These are phyloP conservation scores for Mizuhopecten yessoensis DNA, from an alignment of 1,140 invertebrate genomes.

Conservation along the genomic window DNA sequence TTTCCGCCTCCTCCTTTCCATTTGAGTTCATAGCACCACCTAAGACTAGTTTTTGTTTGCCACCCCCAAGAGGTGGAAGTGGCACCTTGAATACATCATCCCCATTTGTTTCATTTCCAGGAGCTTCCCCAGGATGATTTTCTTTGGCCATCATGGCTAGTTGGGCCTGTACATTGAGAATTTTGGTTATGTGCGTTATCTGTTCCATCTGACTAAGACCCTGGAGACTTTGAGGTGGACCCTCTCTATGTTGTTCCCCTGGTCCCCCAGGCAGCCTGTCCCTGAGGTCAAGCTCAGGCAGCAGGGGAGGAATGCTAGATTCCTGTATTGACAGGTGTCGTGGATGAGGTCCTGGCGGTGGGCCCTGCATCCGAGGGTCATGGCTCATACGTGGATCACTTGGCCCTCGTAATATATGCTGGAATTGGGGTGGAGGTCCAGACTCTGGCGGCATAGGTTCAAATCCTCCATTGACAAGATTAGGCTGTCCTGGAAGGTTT, in stretches of 20 bases:
- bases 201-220: slow-evolving; percentile 49
- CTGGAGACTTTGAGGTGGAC: background rate
- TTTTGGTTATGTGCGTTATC: slow-evolving; percentile 63
- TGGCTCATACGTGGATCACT: slow-evolving; percentile 48
- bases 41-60: slow-evolving; percentile 33
- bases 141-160: slow-evolving; percentile 55
- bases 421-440: slow-evolving; percentile 53
- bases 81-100: slow-evolving; percentile 76
- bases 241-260: slow-evolving; percentile 27
- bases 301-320: slow-evolving; percentile 43
- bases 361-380: slow-evolving; percentile 55
- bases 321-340: slow-evolving; percentile 36
- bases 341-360: slow-evolving; percentile 57
- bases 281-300: slow-evolving; percentile 35
- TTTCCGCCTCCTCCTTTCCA: slow-evolving; percentile 68
- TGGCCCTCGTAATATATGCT: slow-evolving; percentile 46
- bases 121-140: background rate
- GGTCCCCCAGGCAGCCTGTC: slow-evolving; percentile 4
- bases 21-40: slow-evolving; percentile 41
- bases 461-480: slow-evolving; percentile 66
- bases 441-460: slow-evolving; percentile 60
- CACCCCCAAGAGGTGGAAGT: slow-evolving; percentile 59
- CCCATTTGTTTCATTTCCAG: slow-evolving; percentile 40
- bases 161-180: slow-evolving; percentile 65
- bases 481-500: slow-evolving; percentile 53